Conservation (phyloP, 2,888 invertebrate species). For the Plemyria rubiginata region DNA sequence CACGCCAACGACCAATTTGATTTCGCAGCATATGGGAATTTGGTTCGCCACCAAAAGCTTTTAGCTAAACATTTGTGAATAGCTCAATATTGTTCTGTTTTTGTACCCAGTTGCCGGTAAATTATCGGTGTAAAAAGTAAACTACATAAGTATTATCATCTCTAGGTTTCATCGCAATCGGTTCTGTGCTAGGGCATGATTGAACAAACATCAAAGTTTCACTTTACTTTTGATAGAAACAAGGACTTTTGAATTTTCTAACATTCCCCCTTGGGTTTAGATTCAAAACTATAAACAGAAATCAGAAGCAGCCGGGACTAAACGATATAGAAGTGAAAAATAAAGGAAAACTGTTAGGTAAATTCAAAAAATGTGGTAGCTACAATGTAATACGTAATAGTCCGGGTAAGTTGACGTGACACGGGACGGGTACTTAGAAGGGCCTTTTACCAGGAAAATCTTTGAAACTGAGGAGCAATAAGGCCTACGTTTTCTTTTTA, state of each 20-base stretch:
- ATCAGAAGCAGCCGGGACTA: too few relatives aligned
- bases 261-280: too few relatives aligned
- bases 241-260: too few relatives aligned
- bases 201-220: too few relatives aligned
- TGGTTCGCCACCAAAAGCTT: background rate
- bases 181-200: too few relatives aligned
- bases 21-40: background rate
- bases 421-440: slow-evolving; percentile 17
- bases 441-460: slow-evolving; percentile 19
- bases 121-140: too few relatives aligned
- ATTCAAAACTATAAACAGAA: too few relatives aligned
- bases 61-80: background rate
- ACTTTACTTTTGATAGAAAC: too few relatives aligned
- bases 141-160: too few relatives aligned
- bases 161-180: too few relatives aligned
- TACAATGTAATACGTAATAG: slow-evolving; percentile 15
- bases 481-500: slow-evolving; percentile 13
- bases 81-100: background rate
- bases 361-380: slow-evolving; percentile 6
- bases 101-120: too few relatives aligned
- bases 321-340: background rate
- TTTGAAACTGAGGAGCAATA: slow-evolving; percentile 6
- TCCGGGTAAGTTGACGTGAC: slow-evolving; percentile 19
- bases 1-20: background rate
- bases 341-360: slow-evolving; percentile 1